Conservation (phyloP, 1,140 invertebrate genomes). For the Drosophila novamexicana region DNA sequence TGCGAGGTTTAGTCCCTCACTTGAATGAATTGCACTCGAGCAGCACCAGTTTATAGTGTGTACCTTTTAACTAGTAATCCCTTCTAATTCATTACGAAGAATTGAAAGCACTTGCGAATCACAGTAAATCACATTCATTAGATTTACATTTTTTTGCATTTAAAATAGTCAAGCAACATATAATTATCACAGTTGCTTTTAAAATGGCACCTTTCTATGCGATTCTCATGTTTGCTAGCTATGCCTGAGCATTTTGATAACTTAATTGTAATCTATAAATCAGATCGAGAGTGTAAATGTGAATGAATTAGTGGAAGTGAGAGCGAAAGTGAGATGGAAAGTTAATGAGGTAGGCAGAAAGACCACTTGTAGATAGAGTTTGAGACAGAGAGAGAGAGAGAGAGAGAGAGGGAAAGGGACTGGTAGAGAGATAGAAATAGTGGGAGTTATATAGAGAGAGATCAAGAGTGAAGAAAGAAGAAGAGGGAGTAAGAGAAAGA, state of each 20-base stretch:
- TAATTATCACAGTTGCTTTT: neutral
- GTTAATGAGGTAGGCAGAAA: neutral
- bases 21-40: neutral
- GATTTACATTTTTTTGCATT: too few species aligned
- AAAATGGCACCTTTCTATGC: constrained; percentile 1
- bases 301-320: neutral
- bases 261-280: too few species aligned
- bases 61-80: too few species aligned
- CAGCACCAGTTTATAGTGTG: neutral
- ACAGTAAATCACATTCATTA: too few species aligned
- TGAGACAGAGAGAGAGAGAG: neutral
- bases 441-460: neutral
- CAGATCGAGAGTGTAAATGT: too few species aligned
- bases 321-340: neutral
- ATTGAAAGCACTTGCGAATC: too few species aligned
- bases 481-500: neutral
- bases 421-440: neutral
- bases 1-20: too few species aligned
- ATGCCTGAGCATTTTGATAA: too few species aligned
- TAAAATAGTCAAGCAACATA: too few species aligned
- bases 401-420: too few species aligned
- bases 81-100: too few species aligned
- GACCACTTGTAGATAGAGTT: too few species aligned
- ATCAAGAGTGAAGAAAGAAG: neutral
- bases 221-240: neutral